Evolutionary conservation across 2,797 vertebrate species (phyloP), one percentile per base, ranked within the genome.

Genomic region (Spinus olivaceus): DNA sequence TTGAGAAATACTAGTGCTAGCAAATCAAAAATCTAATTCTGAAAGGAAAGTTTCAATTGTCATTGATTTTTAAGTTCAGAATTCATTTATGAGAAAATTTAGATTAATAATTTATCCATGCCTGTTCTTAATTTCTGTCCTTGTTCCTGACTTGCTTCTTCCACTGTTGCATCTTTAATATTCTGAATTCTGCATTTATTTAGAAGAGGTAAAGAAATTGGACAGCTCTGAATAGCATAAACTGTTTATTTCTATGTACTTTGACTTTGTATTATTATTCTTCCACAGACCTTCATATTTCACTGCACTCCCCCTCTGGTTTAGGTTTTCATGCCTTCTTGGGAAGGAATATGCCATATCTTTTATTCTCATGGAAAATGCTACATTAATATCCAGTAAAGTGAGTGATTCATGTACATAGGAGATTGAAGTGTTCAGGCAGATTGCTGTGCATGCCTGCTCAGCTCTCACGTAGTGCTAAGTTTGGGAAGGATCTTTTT

Each of bases 401-500:
- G 74, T 23, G 35, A 76, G 70, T 81, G 92, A 63, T 44, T 78
- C 13, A 15, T 2, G 0, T 64, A 7, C 18, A 4, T 41, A 72
- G 86, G 76, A 71, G 54, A 47, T 44, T 9, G 21, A 84, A 63
- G 20, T 28, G 47, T 77, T 76, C 27, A 63, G 70, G 51, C 44
- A 72, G 59, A 14, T 18, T 93, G 35, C 42, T 93, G 46, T 39
- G 37, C 41, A 50, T 28, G 16, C 33, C 27, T 65, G 24, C 60
- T 39, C 10, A 72, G n/a, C 30, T 72, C 39, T 92, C 6, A 24
- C 42, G 6, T n/a, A 28, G 46, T 57, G 89, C 49, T 63, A 27
- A 70, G 66, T 85, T 89, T 60, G 69, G 78, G 87, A 95, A 61
- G 37, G 64, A 56, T 82, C 86, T 87, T 80, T 87, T 95, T 92